Evolutionary conservation across 2,888 invertebrate genomes (phyloP), one percentile per base, ranked within the genome.

Genomic region (Brachypterus glaber): DNA sequence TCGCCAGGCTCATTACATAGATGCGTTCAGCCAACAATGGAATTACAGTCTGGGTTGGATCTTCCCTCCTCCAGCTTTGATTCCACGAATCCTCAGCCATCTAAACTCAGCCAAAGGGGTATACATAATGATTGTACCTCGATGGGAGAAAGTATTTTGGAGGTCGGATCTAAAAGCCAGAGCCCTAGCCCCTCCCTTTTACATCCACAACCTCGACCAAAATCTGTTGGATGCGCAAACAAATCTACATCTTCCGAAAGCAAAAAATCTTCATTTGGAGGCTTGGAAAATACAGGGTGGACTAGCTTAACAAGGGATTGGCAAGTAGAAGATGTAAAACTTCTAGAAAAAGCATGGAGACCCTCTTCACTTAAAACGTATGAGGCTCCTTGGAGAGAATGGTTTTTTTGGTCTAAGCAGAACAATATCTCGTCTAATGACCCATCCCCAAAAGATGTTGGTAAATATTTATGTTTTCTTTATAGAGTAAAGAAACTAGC

Each of bases 1-100:
- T 17, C 24, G 4, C 3, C 12, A 33, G 9, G 40, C 46, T 11
- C 7, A 17, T 3, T 49, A 41, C 33, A 43, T 31, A 26, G 37
- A 49, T 30, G 46, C 46, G 3, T 49, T 49, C 42, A 48, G 46
- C 46, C 39, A 37, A 26, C 30, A 11, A 9, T 49, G 49, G 46
- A 31, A 39, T 16, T 48, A 31, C 36, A 4, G 8, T 13, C 34
- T 48, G 13, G 44, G 45, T 1, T 58, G 56, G 47, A 36, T 55
- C 4, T 57, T 58, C 31, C 55, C 57, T 2, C 57, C 57, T 3
- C 58, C 55, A n/a, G 34, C 41, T 7, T 40, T 55, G 15, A 47
- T 55, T 2, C 55, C 55, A 4, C 26, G 43, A 18, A 49, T 57
- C 2, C 45, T 53, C n/a, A 26, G 30, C 2, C 52, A 55, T 25